phyloP scores from a whole-genome alignment of 1,140 invertebrate genomes.

The Tenebrio molitor region DNA sequence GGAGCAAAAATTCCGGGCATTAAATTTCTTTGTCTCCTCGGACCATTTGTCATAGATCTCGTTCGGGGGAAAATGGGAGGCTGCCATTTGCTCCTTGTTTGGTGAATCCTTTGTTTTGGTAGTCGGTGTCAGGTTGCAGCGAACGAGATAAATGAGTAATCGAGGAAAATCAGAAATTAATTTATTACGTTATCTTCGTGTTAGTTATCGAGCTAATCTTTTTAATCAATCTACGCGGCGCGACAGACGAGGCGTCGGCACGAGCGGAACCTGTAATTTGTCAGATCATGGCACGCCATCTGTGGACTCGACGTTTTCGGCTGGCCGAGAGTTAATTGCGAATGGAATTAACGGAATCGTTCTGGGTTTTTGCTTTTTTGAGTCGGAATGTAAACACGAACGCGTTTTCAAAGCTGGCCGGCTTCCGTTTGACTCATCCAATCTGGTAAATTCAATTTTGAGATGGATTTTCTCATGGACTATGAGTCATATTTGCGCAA shows the following conservation, averaged over 20 bases:
- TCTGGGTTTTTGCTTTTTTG: not conserved
- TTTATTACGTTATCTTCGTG: slow-evolving; percentile 51
- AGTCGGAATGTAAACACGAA: not conserved
- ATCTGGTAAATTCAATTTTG: too few species aligned
- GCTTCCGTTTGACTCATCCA: too few species aligned
- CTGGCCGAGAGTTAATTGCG: slow-evolving; percentile 7
- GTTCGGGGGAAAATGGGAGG: slow-evolving; percentile 19
- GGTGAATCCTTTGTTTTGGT: slow-evolving; percentile 38
- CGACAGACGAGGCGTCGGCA: slow-evolving; percentile 52
- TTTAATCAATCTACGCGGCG: slow-evolving; percentile 53
- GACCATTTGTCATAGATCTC: slow-evolving; percentile 34
- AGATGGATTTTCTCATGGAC: too few species aligned
- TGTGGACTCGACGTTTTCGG: slow-evolving; percentile 29
- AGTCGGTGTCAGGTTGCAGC: slow-evolving; percentile 32
- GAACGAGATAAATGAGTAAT: slow-evolving; percentile 51
- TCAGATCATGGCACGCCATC: slow-evolving; percentile 53
- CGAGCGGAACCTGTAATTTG: slow-evolving; percentile 53
- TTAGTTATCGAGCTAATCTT: slow-evolving; percentile 55
- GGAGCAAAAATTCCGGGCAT: too few species aligned
- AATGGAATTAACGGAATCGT: not conserved
- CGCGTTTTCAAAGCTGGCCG: too few species aligned
- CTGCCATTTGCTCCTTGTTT: slow-evolving; percentile 34
- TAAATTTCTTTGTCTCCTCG: slow-evolving; percentile 20
- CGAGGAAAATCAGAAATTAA: slow-evolving; percentile 53
- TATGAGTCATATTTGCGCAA: too few species aligned